These are phyloP conservation scores for Thinocorus orbignyianus DNA, from an alignment of 2,113 vertebrate genomes.

Conservation along the genomic window DNA sequence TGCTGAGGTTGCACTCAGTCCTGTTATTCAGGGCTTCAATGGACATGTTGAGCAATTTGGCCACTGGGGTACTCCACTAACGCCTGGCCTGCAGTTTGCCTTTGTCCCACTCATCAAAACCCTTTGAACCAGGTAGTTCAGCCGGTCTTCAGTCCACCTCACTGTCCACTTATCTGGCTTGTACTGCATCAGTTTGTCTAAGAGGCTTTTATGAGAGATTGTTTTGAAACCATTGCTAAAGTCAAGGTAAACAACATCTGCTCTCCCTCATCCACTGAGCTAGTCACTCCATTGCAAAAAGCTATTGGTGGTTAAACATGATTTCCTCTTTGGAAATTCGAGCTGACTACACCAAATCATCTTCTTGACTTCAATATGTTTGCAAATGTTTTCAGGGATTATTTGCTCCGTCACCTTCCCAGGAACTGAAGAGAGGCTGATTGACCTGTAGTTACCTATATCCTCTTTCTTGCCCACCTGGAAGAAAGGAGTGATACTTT, in stretches of 20 bases:
- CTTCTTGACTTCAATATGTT: neutral
- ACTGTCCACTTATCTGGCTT: neutral
- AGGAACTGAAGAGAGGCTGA: neutral
- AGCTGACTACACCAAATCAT: neutral
- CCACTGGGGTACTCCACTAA: neutral
- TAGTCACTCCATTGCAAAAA: neutral
- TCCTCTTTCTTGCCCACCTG: neutral
- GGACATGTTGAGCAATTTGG: neutral
- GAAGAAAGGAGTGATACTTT: neutral
- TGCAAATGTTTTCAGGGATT: neutral
- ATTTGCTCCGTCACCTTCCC: neutral
- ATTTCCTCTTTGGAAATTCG: neutral
- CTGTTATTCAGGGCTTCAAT: neutral
- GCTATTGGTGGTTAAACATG: neutral
- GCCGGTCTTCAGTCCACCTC: neutral
- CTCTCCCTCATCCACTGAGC: neutral
- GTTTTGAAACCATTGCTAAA: conserved; percentile 29
- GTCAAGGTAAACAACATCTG: conserved; percentile 50
- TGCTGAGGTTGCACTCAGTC: neutral
- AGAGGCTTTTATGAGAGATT: neutral
- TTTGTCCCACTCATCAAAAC: neutral
- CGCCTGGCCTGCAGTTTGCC: neutral
- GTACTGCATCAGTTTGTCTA: neutral
- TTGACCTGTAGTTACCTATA: neutral
- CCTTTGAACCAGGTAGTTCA: neutral